phyloP scores from a whole-genome alignment of 1,140 invertebrate species.

The Probaryconus sp. region DNA sequence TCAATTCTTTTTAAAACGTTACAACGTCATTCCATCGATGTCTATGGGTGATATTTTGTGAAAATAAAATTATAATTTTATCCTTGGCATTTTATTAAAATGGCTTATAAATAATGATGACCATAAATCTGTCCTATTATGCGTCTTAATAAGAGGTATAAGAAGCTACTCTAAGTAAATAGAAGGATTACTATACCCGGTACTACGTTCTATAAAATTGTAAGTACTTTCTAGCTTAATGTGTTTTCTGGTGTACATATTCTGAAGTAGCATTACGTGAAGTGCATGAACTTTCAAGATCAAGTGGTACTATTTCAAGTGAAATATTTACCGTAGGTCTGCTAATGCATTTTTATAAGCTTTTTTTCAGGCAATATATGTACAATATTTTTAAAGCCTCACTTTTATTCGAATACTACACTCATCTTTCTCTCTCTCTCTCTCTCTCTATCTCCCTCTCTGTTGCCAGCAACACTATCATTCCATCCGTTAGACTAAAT shows the following conservation, averaged over 20 bases:
- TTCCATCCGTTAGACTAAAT: background rate
- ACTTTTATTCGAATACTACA: conserved; percentile 3
- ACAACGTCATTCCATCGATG: too few species aligned
- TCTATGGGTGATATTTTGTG: too few species aligned
- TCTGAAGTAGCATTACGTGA: conserved; percentile 26
- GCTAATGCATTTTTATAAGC: conserved; percentile 24
- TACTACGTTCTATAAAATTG: conserved; percentile 12
- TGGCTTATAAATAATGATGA: too few species aligned
- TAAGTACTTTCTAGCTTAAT: conserved; percentile 26
- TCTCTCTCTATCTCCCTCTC: too few species aligned
- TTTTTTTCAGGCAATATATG: conserved; percentile 1
- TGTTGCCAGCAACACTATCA: background rate
- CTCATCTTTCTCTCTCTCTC: too few species aligned
- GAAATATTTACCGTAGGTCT: conserved; percentile 24
- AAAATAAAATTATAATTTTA: too few species aligned
- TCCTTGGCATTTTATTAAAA: too few species aligned
- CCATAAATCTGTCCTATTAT: background rate
- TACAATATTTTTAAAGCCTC: background rate
- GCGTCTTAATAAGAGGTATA: background rate
- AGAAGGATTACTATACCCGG: too few species aligned
- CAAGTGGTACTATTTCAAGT: conserved; percentile 22
- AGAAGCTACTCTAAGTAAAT: too few species aligned
- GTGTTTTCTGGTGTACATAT: conserved; percentile 22
- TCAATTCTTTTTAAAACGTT: too few species aligned
- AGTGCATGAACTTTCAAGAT: conserved; percentile 30